A percentile compares a stretch with the other conserved stretches of the same genome.
phyloP scores from a whole-genome alignment of 2,113 vertebrate species.

The Talpa occidentalis region DNA sequence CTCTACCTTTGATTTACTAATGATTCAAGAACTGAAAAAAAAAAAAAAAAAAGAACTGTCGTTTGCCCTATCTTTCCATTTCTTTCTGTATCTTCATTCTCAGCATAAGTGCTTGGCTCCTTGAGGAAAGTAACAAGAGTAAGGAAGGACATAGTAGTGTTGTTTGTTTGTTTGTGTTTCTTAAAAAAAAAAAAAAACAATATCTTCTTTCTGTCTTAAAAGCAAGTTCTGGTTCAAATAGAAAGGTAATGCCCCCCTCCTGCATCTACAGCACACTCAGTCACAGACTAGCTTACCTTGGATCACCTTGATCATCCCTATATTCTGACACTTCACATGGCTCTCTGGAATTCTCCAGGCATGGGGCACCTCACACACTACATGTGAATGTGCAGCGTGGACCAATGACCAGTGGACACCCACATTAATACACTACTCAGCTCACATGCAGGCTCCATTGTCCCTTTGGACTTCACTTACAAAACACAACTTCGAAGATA shows the following conservation, averaged over 20 bases:
- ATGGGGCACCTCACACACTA: fast-evolving
- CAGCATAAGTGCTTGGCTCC: background rate
- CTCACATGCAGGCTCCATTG: fast-evolving
- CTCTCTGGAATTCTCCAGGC: background rate
- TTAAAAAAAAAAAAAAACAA: background rate
- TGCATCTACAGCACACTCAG: no score
- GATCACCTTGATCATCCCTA: background rate
- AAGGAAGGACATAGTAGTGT: background rate
- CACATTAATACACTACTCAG: background rate
- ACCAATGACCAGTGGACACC: fast-evolving
- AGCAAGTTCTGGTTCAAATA: background rate
- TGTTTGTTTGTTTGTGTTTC: background rate
- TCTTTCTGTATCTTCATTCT: background rate
- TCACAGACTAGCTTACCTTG: background rate
- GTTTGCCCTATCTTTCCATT: background rate
- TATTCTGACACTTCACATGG: background rate
- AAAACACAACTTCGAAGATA: background rate
- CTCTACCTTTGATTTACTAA: background rate
- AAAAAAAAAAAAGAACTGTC: background rate
- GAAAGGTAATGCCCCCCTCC: fast-evolving
- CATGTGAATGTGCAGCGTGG: background rate
- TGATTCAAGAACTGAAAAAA: background rate
- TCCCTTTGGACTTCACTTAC: background rate
- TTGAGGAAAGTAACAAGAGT: background rate
- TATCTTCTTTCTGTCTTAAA: background rate